Evolutionary conservation across 2,113 vertebrate genomes (phyloP).

Genomic region (Anser cygnoides): DNA sequence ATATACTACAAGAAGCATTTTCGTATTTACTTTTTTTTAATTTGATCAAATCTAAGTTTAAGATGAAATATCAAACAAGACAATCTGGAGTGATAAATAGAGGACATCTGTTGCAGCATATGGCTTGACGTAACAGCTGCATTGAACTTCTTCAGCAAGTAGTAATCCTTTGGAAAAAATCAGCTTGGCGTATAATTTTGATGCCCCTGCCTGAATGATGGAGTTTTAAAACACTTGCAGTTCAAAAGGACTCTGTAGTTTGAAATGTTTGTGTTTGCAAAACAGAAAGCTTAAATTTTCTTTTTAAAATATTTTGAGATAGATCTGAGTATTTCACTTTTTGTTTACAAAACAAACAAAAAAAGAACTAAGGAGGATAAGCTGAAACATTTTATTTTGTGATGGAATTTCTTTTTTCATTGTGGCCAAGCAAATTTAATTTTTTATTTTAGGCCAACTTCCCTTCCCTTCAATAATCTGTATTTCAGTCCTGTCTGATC

Average conservation of each 20-base stretch:
- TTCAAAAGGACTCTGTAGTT: background rate
- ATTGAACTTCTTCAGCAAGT: conserved; percentile 5
- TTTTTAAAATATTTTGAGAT: background rate
- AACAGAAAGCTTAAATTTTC: background rate
- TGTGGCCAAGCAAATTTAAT: background rate
- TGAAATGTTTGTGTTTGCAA: background rate
- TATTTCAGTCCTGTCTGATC: background rate
- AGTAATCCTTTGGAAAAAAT: conserved; percentile 10
- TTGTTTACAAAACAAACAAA: background rate
- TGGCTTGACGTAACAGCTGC: background rate
- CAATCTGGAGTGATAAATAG: conserved; percentile 41
- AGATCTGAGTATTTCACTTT: background rate
- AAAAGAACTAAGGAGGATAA: background rate
- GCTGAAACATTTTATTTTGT: background rate
- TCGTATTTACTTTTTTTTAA: background rate
- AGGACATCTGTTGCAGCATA: conserved; percentile 14
- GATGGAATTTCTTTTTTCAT: background rate
- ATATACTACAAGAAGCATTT: background rate
- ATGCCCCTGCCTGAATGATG: background rate
- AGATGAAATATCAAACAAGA: conserved; percentile 28
- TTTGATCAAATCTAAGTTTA: conserved; percentile 12
- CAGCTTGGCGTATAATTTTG: background rate
- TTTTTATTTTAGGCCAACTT: background rate
- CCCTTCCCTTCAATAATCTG: background rate
- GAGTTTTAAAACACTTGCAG: background rate